These are phyloP conservation scores for Dendrolimus punctatus DNA, from an alignment of 1,140 invertebrate species.

Conservation along the genomic window DNA sequence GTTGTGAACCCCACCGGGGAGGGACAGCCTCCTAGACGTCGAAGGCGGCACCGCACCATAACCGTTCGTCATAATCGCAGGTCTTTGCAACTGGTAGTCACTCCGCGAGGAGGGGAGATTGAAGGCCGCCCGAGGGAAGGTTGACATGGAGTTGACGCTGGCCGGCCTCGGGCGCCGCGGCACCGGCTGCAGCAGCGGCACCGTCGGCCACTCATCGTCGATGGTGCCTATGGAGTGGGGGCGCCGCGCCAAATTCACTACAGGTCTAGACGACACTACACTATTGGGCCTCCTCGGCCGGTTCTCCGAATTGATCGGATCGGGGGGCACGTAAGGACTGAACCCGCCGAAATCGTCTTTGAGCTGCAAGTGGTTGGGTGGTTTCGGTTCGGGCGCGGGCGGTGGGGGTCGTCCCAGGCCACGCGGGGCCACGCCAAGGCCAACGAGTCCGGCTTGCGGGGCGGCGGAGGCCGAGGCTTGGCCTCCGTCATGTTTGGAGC, in stretches of 20 bases:
- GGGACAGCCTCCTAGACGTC: conserved; percentile 44
- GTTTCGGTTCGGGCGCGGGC: conserved; percentile 47
- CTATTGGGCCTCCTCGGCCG: conserved; percentile 54
- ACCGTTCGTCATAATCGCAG: conserved; percentile 60
- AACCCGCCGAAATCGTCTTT: conserved; percentile 70
- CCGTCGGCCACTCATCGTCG: conserved; percentile 52
- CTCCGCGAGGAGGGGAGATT: conserved; percentile 72
- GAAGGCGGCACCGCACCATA: conserved; percentile 61
- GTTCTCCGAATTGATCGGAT: conserved; percentile 63
- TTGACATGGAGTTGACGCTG: conserved; percentile 42
- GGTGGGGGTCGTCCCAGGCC: conserved; percentile 58
- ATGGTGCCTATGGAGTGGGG: conserved; percentile 60
- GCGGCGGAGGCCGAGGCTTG: conserved; percentile 59
- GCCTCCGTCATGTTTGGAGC: conserved; percentile 51
- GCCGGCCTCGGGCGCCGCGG: conserved; percentile 56
- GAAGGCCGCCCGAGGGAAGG: conserved; percentile 58
- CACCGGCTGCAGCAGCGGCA: conserved; percentile 57
- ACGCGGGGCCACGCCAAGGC: conserved; percentile 42
- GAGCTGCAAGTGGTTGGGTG: conserved; percentile 37
- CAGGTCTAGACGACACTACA: conserved; percentile 59
- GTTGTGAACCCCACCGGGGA: conserved; percentile 52
- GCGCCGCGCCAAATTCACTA: conserved; percentile 53
- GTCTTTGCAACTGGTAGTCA: conserved; percentile 75
- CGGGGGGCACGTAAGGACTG: conserved; percentile 73
- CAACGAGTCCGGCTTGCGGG: conserved; percentile 60